Percentiles rank a stretch among this genome's conserved stretches.
Conservation (phyloP, 2,888 invertebrate genomes). For the Torymus texanus region DNA sequence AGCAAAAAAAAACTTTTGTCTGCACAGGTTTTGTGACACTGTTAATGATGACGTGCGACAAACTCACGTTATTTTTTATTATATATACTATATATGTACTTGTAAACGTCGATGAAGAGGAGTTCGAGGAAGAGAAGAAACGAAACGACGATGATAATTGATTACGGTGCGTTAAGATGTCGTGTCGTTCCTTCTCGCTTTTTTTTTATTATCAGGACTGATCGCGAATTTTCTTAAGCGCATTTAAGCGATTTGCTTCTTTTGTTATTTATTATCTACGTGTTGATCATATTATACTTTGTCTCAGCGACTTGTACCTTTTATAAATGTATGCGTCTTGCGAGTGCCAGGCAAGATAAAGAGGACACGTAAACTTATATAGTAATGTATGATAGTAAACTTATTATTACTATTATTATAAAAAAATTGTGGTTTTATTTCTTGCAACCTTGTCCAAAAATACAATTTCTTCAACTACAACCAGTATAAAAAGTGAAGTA, state of each 20-base stretch:
- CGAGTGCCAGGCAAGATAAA: neutral
- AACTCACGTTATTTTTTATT: constrained; percentile 2
- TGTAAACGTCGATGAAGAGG: constrained; percentile 12
- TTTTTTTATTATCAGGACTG: constrained; percentile 35
- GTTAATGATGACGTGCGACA: neutral
- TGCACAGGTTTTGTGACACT: neutral
- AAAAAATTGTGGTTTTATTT: neutral
- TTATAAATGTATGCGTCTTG: constrained; percentile 23
- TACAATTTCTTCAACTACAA: no score
- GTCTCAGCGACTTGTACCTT: constrained; percentile 24
- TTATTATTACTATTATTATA: constrained; percentile 33
- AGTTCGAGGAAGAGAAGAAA: neutral
- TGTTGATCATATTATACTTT: constrained; percentile 8
- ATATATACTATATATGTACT: constrained; percentile 9
- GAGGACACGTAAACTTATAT: constrained; percentile 29
- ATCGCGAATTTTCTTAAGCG: constrained; percentile 42
- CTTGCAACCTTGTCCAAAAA: no score
- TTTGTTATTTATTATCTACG: constrained; percentile 1
- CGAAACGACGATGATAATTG: neutral
- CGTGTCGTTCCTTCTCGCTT: constrained; percentile 7
- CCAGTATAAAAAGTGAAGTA: no score
- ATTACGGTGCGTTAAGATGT: neutral
- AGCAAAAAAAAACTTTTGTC: constrained; percentile 3
- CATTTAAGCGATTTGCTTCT: constrained; percentile 20
- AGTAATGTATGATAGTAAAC: constrained; percentile 30